Evolutionary conservation across 2,797 vertebrate species (phyloP).

Genomic region (Gallinago stenura): DNA sequence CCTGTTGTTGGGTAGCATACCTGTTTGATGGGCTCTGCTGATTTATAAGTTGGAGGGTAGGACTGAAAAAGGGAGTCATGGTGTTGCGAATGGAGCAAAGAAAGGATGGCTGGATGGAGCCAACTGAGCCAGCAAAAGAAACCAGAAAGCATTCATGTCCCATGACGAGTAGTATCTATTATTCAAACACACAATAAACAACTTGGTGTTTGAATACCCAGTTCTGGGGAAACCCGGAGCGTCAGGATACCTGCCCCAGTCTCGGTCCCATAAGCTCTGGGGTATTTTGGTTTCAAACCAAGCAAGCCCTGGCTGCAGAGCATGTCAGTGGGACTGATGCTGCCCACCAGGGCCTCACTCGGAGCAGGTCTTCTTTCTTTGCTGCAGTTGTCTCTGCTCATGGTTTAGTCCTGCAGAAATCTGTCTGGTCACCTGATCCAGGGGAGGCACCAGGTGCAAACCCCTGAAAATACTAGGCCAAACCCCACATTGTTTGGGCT

Average conservation of each 20-base stretch:
- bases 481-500: accelerated
- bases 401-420: not conserved
- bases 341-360: not conserved
- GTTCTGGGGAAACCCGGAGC: not conserved
- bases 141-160: not conserved
- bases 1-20: not conserved
- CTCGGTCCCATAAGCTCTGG: not conserved
- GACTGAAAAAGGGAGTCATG: not conserved
- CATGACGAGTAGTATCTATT: accelerated
- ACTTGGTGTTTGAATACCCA: not conserved
- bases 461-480: not conserved
- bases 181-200: not conserved
- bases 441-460: not conserved
- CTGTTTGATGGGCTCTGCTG: not conserved
- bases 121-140: not conserved
- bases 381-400: not conserved
- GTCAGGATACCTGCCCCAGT: not conserved
- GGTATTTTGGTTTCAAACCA: not conserved
- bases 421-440: not conserved
- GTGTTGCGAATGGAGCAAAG: not conserved
- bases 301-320: not conserved
- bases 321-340: not conserved
- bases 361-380: not conserved
- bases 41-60: not conserved
- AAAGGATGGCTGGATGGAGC: not conserved